A percentile compares a stretch with the other conserved stretches of the same genome.
These are phyloP conservation scores for Cordilura impudica DNA, from an alignment of 2,888 invertebrate genomes.

Conservation along the genomic window DNA sequence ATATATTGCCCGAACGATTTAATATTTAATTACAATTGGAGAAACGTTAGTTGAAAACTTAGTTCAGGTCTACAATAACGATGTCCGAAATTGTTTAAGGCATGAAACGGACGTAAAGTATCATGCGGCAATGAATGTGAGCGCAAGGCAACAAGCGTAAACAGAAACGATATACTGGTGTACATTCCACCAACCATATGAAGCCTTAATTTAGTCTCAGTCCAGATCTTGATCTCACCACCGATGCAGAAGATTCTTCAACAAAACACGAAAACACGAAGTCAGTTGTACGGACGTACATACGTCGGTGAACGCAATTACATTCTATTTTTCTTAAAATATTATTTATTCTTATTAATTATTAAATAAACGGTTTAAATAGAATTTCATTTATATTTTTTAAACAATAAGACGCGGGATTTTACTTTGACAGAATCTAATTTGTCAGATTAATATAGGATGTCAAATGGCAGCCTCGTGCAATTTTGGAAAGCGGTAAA, in stretches of 20 bases:
- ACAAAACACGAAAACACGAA: conserved; percentile 35
- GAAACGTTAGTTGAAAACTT: conserved; percentile 26
- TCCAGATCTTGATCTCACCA: not conserved
- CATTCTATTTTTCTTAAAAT: no score
- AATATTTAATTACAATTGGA: conserved; percentile 24
- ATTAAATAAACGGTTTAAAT: no score
- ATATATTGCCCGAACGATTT: conserved; percentile 36
- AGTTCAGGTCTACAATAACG: not conserved
- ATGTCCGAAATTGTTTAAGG: not conserved
- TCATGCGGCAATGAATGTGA: not conserved
- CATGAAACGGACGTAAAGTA: not conserved
- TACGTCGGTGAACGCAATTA: no score
- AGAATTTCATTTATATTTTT: no score
- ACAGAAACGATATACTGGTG: conserved; percentile 23
- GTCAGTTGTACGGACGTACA: no score
- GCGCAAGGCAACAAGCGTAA: not conserved
- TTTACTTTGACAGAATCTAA: no score
- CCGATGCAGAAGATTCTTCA: not conserved
- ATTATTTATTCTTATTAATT: no score
- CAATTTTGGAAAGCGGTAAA: no score
- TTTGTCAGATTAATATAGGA: no score
- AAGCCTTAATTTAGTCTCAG: conserved; percentile 38
- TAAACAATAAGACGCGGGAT: no score
- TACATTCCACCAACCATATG: conserved; percentile 40
- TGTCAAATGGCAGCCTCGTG: no score